A percentile compares a stretch with the other conserved stretches of the same genome.
Conservation (phyloP, 2,797 vertebrate genomes). For the Ispidina lecontei region DNA sequence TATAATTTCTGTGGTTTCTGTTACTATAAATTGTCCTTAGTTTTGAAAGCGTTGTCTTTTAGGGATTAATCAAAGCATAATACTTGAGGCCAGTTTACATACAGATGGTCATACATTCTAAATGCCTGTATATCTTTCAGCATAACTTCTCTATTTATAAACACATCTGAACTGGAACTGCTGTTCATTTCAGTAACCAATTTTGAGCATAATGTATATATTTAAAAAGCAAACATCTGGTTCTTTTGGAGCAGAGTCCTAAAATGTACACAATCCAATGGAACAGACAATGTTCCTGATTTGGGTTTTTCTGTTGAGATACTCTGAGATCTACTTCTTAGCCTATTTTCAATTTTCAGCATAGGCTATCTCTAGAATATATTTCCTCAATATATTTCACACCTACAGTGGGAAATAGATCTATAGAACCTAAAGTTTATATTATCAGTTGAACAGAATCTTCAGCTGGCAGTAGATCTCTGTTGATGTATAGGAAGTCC, state of each 20-base stretch:
- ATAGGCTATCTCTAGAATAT: neutral
- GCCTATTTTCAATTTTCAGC: neutral
- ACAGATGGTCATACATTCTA: neutral
- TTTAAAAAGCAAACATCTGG: constrained; percentile 29
- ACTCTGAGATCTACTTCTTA: neutral
- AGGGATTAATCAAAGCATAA: constrained; percentile 31
- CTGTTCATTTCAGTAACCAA: constrained; percentile 9
- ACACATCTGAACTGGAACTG: constrained; percentile 7
- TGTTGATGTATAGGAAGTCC: neutral
- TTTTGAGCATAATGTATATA: constrained; percentile 19
- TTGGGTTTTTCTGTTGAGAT: neutral
- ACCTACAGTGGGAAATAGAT: neutral
- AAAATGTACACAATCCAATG: neutral
- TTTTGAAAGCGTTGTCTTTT: neutral
- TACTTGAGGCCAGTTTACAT: neutral
- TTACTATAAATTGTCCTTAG: neutral
- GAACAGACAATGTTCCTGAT: neutral
- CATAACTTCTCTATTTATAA: constrained; percentile 26
- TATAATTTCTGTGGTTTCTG: neutral
- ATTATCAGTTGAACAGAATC: neutral
- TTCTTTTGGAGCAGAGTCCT: neutral
- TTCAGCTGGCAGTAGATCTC: neutral
- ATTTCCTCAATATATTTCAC: neutral
- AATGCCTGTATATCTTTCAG: neutral
- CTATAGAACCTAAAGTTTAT: neutral